Percentiles rank a stretch among this genome's conserved stretches.
These are phyloP conservation scores for Rhyzopertha dominica DNA, from an alignment of 1,140 invertebrate species.

Conservation along the genomic window DNA sequence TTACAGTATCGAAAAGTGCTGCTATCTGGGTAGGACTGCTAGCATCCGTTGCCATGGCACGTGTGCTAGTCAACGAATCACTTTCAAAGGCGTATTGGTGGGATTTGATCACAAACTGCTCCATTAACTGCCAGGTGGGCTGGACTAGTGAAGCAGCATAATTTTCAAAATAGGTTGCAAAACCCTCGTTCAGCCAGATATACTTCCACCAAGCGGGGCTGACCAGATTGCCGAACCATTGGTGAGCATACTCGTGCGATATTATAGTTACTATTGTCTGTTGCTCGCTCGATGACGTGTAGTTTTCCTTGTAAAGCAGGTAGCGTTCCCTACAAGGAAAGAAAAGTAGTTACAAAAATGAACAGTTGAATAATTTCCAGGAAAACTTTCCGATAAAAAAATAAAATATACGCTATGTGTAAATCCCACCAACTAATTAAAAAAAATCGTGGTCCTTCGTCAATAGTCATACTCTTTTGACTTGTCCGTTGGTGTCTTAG, in stretches of 20 bases:
- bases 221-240: constrained; percentile 66
- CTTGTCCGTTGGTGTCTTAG: too few relatives aligned
- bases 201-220: constrained; percentile 50
- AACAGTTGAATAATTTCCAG: too few relatives aligned
- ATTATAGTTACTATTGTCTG: constrained; percentile 51
- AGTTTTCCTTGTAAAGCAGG: too few relatives aligned
- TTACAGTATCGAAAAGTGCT: constrained; percentile 54
- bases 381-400: too few relatives aligned
- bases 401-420: too few relatives aligned
- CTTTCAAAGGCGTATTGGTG: constrained; percentile 58
- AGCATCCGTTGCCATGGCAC: constrained; percentile 40
- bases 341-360: too few relatives aligned
- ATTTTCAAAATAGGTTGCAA: constrained; percentile 45
- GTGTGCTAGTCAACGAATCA: constrained; percentile 46
- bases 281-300: too few relatives aligned
- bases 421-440: too few relatives aligned
- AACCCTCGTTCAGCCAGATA: constrained; percentile 49
- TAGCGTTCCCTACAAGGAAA: too few relatives aligned
- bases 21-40: constrained; percentile 34
- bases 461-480: too few relatives aligned
- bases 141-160: constrained; percentile 14
- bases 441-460: too few relatives aligned
- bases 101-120: constrained; percentile 57
- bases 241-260: constrained; percentile 58
- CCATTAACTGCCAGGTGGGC: not conserved